These are phyloP conservation scores for Rhagonycha lutea DNA, from an alignment of 2,888 invertebrate species.

Conservation along the genomic window DNA sequence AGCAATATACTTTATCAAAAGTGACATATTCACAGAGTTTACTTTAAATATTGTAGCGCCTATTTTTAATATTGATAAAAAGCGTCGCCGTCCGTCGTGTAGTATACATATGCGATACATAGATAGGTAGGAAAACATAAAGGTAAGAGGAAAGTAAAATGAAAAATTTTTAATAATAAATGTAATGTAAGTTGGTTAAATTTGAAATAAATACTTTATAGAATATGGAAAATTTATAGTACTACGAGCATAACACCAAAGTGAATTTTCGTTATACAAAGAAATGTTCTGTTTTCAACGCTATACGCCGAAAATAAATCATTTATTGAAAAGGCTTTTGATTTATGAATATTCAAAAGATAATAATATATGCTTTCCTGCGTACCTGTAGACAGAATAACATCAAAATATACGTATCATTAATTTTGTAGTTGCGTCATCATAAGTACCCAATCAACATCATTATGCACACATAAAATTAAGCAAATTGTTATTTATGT, in stretches of 20 bases:
- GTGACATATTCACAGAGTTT: background rate
- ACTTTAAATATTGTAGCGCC: background rate
- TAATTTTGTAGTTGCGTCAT: background rate
- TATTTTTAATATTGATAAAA: background rate
- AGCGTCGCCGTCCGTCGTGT: too few relatives aligned
- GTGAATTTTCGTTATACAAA: background rate
- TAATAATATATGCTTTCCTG: background rate
- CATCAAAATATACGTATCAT: background rate
- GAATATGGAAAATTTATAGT: background rate
- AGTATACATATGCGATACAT: background rate
- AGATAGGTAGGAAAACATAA: background rate
- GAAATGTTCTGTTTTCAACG: background rate
- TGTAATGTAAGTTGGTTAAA: background rate
- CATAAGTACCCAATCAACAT: background rate
- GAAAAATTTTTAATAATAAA: background rate
- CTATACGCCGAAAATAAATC: background rate
- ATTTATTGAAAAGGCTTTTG: background rate
- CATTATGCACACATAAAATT: background rate
- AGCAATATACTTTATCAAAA: background rate
- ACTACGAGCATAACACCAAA: background rate
- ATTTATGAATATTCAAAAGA: slow-evolving; percentile 9
- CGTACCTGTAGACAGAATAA: background rate
- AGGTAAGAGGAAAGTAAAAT: too few relatives aligned
- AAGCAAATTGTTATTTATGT: background rate
- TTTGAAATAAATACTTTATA: background rate